phyloP scores from a whole-genome alignment of 2,113 vertebrate genomes.

The Galeopterus variegatus region DNA sequence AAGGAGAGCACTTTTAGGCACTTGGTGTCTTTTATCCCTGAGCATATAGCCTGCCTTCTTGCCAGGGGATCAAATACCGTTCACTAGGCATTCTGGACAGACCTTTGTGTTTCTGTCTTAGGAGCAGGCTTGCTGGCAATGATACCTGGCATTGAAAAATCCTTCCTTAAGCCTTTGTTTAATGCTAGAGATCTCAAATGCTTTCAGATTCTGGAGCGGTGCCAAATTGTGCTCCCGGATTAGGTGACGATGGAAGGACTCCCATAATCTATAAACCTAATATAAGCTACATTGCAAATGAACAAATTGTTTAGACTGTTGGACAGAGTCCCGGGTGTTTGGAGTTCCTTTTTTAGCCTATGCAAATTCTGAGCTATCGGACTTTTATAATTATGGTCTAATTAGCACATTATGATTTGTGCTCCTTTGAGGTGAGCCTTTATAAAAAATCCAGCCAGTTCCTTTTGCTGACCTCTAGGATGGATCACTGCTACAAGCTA shows the following conservation, averaged over 20 bases:
- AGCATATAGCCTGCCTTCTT: slow-evolving; percentile 24
- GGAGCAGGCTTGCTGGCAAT: slow-evolving; percentile 70
- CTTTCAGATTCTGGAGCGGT: slow-evolving; percentile 75
- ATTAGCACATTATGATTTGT: slow-evolving; percentile 44
- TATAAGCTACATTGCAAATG: slow-evolving; percentile 73
- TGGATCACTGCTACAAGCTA: neutral
- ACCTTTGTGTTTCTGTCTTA: slow-evolving; percentile 75
- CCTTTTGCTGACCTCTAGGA: slow-evolving; percentile 31
- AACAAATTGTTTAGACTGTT: slow-evolving; percentile 68
- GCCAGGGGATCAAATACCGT: slow-evolving; percentile 53
- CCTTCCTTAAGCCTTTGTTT: slow-evolving; percentile 80
- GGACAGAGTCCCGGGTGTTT: slow-evolving; percentile 73
- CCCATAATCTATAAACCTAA: slow-evolving; percentile 73
- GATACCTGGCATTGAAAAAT: slow-evolving; percentile 77
- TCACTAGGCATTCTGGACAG: slow-evolving; percentile 49
- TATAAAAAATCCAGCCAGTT: slow-evolving; percentile 46
- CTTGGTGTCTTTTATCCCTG: neutral
- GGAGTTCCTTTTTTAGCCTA: slow-evolving; percentile 63
- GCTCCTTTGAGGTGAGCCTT: neutral
- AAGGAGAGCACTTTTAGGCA: neutral
- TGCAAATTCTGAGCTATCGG: slow-evolving; percentile 36
- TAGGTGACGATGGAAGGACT: slow-evolving; percentile 73
- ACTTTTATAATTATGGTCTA: slow-evolving; percentile 48
- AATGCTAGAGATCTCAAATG: slow-evolving; percentile 81
- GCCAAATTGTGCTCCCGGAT: slow-evolving; percentile 73